phyloP scores from a whole-genome alignment of 2,888 invertebrate genomes.

The Phanerotoma sp. region DNA sequence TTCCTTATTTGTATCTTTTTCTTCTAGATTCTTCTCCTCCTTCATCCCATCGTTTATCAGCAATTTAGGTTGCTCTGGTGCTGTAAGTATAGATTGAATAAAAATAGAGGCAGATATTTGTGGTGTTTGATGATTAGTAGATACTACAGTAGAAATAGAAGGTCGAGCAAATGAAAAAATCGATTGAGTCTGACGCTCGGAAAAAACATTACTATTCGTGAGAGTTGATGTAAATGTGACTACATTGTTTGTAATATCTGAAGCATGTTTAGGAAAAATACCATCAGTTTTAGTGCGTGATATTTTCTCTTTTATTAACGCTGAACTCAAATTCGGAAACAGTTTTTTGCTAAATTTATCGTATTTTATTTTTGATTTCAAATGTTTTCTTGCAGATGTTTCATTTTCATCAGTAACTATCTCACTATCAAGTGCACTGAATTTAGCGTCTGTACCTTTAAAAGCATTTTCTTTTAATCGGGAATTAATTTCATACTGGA shows the following conservation, averaged over 20 bases:
- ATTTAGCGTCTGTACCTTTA: too few relatives aligned
- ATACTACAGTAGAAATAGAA: neutral
- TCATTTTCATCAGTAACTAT: too few relatives aligned
- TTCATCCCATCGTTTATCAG: neutral
- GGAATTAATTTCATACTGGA: too few relatives aligned
- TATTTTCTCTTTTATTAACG: too few relatives aligned
- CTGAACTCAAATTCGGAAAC: too few relatives aligned
- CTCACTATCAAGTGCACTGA: too few relatives aligned
- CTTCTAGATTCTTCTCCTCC: conserved; percentile 5
- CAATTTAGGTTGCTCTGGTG: neutral
- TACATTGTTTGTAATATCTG: neutral
- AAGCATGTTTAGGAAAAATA: too few relatives aligned
- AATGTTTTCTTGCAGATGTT: too few relatives aligned
- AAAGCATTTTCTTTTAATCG: too few relatives aligned
- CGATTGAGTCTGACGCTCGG: neutral
- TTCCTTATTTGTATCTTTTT: conserved; percentile 5
- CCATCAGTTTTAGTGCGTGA: too few relatives aligned
- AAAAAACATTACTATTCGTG: neutral
- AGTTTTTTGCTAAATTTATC: too few relatives aligned
- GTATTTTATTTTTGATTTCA: too few relatives aligned
- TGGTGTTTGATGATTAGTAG: neutral
- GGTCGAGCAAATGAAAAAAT: neutral
- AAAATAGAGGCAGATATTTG: neutral
- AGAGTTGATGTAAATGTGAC: neutral
- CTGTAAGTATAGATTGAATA: neutral